Percentiles rank a stretch among this genome's conserved stretches.
Evolutionary conservation across 2,797 vertebrate species (phyloP).

Genomic region (Macrochelys suwanniensis): DNA sequence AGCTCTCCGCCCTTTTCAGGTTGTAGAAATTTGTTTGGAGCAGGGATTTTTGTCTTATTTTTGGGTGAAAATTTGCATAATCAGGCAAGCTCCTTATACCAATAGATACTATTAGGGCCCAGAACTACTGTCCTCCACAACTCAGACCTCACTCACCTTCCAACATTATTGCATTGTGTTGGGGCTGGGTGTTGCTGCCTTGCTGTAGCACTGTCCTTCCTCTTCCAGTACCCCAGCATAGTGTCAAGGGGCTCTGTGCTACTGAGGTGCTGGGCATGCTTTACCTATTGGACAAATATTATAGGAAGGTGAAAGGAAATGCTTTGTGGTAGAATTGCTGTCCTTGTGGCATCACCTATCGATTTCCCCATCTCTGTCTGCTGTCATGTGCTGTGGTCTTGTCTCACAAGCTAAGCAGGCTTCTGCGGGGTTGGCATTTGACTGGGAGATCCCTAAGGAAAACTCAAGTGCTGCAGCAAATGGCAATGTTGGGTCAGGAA

Average conservation of each 20-base stretch:
- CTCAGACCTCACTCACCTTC: rapidly evolving
- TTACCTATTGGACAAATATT: too few species aligned
- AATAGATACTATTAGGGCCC: background rate
- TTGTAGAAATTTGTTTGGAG: background rate
- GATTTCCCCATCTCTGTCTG: background rate
- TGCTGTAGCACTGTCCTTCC: background rate
- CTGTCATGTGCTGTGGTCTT: background rate
- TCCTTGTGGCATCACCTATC: background rate
- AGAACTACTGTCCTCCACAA: background rate
- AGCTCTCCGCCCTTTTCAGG: background rate
- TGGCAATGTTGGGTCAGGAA: background rate
- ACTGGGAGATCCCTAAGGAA: background rate
- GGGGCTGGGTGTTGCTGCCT: background rate
- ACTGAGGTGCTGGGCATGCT: rapidly evolving
- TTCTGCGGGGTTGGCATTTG: background rate
- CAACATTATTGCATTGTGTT: rapidly evolving
- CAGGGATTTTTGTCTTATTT: background rate
- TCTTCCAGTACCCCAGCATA: background rate
- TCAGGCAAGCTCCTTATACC: background rate
- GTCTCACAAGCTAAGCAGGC: background rate
- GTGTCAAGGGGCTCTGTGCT: background rate
- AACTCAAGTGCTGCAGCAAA: rapidly evolving
- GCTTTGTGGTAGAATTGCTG: background rate
- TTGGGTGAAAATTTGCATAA: background rate
- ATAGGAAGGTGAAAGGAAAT: background rate